Evolutionary conservation across 2,888 invertebrate genomes (phyloP), one percentile per base, ranked within the genome.

Genomic region (Pheosia gnoma): DNA sequence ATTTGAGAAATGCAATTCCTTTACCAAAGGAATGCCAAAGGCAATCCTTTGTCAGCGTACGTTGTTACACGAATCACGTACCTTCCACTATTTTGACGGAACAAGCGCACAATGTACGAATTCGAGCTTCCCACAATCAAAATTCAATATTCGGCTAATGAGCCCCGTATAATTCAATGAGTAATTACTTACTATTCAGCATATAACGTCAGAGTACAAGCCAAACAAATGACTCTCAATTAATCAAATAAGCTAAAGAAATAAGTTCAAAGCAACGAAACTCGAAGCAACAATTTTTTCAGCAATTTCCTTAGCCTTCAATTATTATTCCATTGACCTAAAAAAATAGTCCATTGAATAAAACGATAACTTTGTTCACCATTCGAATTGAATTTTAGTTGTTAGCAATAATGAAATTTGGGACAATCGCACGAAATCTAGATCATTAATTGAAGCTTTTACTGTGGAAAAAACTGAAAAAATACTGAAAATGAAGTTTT

Each of bases 1-100:
- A 84, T 88, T 89, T 76, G 77, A 73, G 82, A 81, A 83, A 88
- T 88, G 87, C 86, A 87, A 90, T 90, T 91, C 88, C 87, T 88
- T 83, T 79, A 74, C 74, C 68, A 74, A 79, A n/a, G n/a, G n/a
- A n/a, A n/a, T n/a, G n/a, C n/a, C 81, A 83, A 80, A 82, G 80
- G 75, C 77, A 66, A 38, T 79, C 80, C 79, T 83, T 86, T 86
- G 85, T 86, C 75, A 79, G 71, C 71, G 67, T 62, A 65, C 72
- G 68, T 85, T 84, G 83, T 85, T 76, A 87, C 79, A 73, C 81
- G 77, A 85, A 81, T 84, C 87, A 87, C 87, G 86, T 84, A 68
- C 65, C 62, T 71, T 47, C 69, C 67, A 72, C 76, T 79, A 80
- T 85, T 85, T 82, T 79, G 79, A 80, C 71, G 71, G 71, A 67